These are phyloP conservation scores for Pelosia muscerda DNA, from an alignment of 2,888 invertebrate species.

Conservation along the genomic window DNA sequence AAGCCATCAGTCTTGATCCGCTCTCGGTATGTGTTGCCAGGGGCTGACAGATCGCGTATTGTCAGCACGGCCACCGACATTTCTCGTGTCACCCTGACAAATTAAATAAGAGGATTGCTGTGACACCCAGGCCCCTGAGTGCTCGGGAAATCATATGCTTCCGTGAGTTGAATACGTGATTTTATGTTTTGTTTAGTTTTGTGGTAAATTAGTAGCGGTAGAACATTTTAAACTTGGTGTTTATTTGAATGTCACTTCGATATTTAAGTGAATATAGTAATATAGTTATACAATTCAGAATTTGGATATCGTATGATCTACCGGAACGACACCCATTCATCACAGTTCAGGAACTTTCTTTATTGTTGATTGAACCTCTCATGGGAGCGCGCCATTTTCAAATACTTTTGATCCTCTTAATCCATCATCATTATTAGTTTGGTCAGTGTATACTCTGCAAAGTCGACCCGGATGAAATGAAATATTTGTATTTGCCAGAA, in stretches of 20 bases:
- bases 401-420: no score
- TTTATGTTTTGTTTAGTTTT: conserved; percentile 33
- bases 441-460: no score
- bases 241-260: not conserved
- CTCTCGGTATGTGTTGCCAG: conserved; percentile 49
- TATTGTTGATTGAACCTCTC: no score
- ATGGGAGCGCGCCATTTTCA: no score
- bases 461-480: no score
- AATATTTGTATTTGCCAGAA: no score
- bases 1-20: conserved; percentile 67
- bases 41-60: conserved; percentile 74
- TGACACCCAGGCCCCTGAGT: conserved; percentile 64
- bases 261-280: not conserved
- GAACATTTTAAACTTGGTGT: not conserved
- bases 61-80: conserved; percentile 68
- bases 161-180: conserved; percentile 58
- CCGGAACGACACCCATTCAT: no score
- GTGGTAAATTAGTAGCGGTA: not conserved
- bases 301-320: no score
- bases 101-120: conserved; percentile 81
- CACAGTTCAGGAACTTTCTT: no score
- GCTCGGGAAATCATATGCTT: conserved; percentile 66
- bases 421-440: no score
- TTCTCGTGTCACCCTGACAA: conserved; percentile 72
- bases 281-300: no score